A percentile compares a stretch with the other conserved stretches of the same genome.
phyloP scores from a whole-genome alignment of 2,113 vertebrate species.

The Telmatochromis sp. region DNA sequence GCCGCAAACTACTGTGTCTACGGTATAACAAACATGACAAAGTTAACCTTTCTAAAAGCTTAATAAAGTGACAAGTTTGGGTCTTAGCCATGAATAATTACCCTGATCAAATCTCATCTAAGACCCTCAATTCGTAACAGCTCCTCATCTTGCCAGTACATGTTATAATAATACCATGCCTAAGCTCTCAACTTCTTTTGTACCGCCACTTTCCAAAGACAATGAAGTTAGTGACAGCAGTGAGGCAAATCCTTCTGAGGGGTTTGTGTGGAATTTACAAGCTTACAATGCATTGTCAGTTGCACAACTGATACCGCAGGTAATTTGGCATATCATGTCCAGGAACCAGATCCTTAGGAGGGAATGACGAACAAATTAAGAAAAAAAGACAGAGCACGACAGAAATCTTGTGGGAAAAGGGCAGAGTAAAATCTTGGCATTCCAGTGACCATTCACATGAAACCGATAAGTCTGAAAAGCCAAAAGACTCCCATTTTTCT shows the following conservation, averaged over 20 bases:
- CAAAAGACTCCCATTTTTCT: constrained; percentile 62
- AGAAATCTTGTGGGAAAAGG: constrained; percentile 79
- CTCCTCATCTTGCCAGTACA: constrained; percentile 61
- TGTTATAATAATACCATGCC: constrained; percentile 63
- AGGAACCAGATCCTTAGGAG: constrained; percentile 74
- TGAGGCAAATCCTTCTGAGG: constrained; percentile 65
- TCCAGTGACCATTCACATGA: constrained; percentile 69
- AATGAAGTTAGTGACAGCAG: constrained; percentile 53
- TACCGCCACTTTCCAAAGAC: constrained; percentile 73
- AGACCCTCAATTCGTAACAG: constrained; percentile 57
- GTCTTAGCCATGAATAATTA: constrained; percentile 51
- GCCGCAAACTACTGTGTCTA: neutral
- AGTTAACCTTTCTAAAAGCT: constrained; percentile 19
- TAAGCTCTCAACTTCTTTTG: constrained; percentile 66
- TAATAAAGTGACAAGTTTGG: constrained; percentile 30
- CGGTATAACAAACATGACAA: neutral
- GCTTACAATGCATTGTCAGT: constrained; percentile 68
- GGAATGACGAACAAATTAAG: constrained; percentile 72
- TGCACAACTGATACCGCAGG: constrained; percentile 71
- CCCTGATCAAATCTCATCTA: constrained; percentile 56
- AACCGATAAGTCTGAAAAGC: constrained; percentile 69
- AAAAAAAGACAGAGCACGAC: constrained; percentile 12
- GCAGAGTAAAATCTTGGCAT: constrained; percentile 67
- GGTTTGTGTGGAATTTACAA: constrained; percentile 65
- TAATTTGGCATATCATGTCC: constrained; percentile 75